These are phyloP conservation scores for Drosophila sp. DNA, from an alignment of 1,140 invertebrate genomes.

Conservation along the genomic window DNA sequence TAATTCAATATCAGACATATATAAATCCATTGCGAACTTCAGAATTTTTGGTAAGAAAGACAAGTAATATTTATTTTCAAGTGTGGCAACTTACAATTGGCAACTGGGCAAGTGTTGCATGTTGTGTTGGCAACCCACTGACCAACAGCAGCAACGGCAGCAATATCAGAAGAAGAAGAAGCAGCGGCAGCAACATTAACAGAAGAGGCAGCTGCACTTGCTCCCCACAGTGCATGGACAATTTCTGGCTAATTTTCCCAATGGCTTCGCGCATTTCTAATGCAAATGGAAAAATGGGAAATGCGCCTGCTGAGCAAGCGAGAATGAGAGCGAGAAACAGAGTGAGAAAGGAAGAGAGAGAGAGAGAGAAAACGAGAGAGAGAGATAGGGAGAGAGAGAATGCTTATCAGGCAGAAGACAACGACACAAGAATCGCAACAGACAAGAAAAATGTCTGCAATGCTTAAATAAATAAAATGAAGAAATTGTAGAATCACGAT, in stretches of 20 bases:
- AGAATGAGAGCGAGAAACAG: slow-evolving; percentile 7
- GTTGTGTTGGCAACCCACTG: slow-evolving; percentile 72
- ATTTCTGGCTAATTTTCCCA: slow-evolving; percentile 74
- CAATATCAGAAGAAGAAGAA: slow-evolving; percentile 32
- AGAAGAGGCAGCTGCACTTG: slow-evolving; percentile 50
- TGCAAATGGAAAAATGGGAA: slow-evolving; percentile 43
- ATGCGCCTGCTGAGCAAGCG: slow-evolving; percentile 36
- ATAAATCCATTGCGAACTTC: too few relatives aligned
- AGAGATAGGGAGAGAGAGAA: slow-evolving; percentile 16
- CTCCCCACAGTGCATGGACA: slow-evolving; percentile 67
- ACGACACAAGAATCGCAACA: slow-evolving; percentile 26
- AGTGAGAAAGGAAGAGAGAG: slow-evolving; percentile 5
- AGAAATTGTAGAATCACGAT: slow-evolving; percentile 82
- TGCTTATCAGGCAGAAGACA: slow-evolving; percentile 39
- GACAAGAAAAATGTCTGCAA: slow-evolving; percentile 75
- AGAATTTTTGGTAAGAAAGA: too few relatives aligned
- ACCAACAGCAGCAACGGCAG: slow-evolving; percentile 56
- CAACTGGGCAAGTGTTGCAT: slow-evolving; percentile 65
- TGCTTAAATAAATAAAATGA: slow-evolving; percentile 83
- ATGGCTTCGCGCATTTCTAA: slow-evolving; percentile 45
- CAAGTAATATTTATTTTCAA: too few relatives aligned
- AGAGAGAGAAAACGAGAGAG: slow-evolving; percentile 27
- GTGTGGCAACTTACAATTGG: slow-evolving; percentile 13
- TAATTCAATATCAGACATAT: too few relatives aligned
- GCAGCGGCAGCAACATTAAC: slow-evolving; percentile 50